Evolutionary conservation across 1,140 invertebrate species (phyloP).

Genomic region (Calephelis nemesis): DNA sequence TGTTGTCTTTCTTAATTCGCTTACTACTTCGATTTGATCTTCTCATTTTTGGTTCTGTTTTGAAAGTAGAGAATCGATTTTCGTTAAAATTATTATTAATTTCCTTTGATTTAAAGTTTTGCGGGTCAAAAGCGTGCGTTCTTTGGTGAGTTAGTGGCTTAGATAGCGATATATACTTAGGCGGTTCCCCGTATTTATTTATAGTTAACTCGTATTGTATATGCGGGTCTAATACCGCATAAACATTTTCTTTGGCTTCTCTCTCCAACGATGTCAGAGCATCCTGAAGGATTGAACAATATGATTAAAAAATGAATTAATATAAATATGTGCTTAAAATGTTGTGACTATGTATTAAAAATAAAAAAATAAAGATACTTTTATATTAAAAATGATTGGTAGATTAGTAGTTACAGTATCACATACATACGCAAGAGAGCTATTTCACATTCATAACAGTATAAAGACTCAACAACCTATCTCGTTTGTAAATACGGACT

Average conservation of each 20-base stretch:
- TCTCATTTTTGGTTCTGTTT: conserved; percentile 52
- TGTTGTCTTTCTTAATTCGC: conserved; percentile 40
- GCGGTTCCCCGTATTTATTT: conserved; percentile 74
- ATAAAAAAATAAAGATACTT: too few species aligned
- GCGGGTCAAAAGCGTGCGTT: conserved; percentile 65
- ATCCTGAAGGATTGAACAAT: conserved; percentile 50
- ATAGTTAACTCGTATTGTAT: conserved; percentile 79
- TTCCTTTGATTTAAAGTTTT: conserved; percentile 52
- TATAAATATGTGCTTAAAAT: too few species aligned
- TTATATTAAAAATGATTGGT: too few species aligned
- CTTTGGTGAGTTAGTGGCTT: conserved; percentile 75
- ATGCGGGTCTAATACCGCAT: conserved; percentile 76
- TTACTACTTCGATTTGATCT: conserved; percentile 60
- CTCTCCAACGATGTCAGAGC: conserved; percentile 64
- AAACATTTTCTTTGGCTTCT: conserved; percentile 79
- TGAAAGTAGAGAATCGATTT: conserved; percentile 52
- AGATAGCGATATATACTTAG: conserved; percentile 76
- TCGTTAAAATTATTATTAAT: conserved; percentile 57
- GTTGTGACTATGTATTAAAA: too few species aligned
- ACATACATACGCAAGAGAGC: too few species aligned
- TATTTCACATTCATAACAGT: too few species aligned
- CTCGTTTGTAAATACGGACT: too few species aligned
- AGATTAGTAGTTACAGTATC: too few species aligned
- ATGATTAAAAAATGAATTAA: neutral
- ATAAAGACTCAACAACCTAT: too few species aligned